Evolutionary conservation across 2,113 vertebrate species (phyloP).

Genomic region (Hippocampus mohnikei): DNA sequence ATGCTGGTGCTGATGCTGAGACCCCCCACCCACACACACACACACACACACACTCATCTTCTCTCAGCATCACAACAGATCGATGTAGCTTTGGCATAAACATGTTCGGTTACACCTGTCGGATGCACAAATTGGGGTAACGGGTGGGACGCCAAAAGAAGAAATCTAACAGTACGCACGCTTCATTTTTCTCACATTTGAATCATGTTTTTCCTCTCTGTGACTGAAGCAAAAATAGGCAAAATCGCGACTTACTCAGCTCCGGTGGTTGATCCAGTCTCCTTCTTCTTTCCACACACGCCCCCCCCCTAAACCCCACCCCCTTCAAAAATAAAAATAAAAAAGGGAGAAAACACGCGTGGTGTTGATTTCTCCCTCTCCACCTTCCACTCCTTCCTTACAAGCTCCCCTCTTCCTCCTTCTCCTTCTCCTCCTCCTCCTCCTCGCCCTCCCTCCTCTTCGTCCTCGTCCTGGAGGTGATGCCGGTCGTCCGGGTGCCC

Average conservation of each 20-base stretch:
- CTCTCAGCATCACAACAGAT: constrained; percentile 26
- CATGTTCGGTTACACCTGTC: constrained; percentile 63
- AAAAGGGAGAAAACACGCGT: neutral
- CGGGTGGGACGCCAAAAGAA: neutral
- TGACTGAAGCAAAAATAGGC: constrained; percentile 8
- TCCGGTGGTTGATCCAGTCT: constrained; percentile 11
- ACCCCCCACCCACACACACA: neutral
- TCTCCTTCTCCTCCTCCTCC: constrained; percentile 28
- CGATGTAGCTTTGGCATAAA: constrained; percentile 43
- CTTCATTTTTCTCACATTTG: neutral
- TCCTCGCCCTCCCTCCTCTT: constrained; percentile 15
- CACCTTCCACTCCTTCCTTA: constrained; percentile 31
- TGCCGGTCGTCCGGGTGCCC: constrained; percentile 33
- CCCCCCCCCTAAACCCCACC: neutral
- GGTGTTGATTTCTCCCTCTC: constrained; percentile 47
- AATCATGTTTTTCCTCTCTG: neutral
- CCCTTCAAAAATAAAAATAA: neutral
- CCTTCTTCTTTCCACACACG: neutral
- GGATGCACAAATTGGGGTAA: neutral
- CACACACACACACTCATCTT: neutral
- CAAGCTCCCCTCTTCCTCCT: constrained; percentile 27
- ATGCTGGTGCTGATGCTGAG: constrained; percentile 5
- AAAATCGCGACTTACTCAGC: constrained; percentile 61
- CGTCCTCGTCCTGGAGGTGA: constrained; percentile 30
- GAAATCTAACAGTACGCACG: neutral